Conservation (phyloP, 2,888 invertebrate species). For the Baccha elongata region DNA sequence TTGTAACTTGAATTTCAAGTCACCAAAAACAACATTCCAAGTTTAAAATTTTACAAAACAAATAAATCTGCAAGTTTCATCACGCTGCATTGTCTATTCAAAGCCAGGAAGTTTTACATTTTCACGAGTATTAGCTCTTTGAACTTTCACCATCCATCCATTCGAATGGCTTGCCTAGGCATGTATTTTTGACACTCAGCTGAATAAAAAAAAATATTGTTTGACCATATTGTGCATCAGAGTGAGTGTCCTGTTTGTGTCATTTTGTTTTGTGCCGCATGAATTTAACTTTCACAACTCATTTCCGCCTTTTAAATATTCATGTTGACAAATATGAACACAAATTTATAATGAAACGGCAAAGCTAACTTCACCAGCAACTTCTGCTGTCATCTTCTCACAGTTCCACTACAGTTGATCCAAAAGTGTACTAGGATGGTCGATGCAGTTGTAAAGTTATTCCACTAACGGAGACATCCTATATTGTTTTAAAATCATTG, state of each 20-base stretch:
- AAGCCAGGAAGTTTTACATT: constrained; percentile 25
- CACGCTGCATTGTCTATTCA: constrained; percentile 24
- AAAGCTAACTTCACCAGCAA: constrained; percentile 8
- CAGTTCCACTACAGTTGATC: constrained; percentile 11
- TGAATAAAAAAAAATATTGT: neutral
- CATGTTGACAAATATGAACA: constrained; percentile 44
- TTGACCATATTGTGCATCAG: constrained; percentile 13
- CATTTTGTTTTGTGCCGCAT: constrained; percentile 19
- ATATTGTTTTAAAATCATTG: too few relatives aligned
- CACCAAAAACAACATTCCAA: too few relatives aligned
- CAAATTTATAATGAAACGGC: constrained; percentile 42
- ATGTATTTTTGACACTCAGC: neutral
- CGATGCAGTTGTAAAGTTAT: neutral
- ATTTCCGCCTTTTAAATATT: constrained; percentile 59
- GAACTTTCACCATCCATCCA: constrained; percentile 17
- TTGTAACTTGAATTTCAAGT: too few relatives aligned
- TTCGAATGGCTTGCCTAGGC: neutral
- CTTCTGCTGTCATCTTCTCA: constrained; percentile 11
- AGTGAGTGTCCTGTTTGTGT: constrained; percentile 23
- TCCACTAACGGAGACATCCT: neutral
- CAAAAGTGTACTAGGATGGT: constrained; percentile 27
- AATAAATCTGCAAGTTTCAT: constrained; percentile 51
- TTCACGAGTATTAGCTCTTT: constrained; percentile 32
- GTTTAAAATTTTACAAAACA: constrained; percentile 27
- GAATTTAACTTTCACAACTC: constrained; percentile 48